Conservation (phyloP, 1,140 invertebrate genomes). For the Drosophila miranda region DNA sequence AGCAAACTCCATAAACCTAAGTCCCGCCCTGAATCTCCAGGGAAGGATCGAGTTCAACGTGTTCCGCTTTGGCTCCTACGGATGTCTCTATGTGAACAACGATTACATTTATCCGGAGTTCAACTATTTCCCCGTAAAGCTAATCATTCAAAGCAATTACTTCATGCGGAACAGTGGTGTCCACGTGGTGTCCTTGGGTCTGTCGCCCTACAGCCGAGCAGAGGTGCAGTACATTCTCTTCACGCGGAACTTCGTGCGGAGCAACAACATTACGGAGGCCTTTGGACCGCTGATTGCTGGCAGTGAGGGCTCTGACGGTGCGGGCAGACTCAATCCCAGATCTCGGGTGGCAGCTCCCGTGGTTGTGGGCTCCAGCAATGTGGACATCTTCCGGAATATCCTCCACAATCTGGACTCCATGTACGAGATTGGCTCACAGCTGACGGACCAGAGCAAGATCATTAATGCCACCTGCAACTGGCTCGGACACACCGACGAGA, state of each 20-base stretch:
- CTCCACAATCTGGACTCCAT: conserved; percentile 93
- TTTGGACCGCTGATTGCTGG: conserved; percentile 87
- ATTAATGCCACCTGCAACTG: conserved; percentile 98
- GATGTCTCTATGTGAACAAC: conserved; percentile 94
- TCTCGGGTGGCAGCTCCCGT: conserved; percentile 94
- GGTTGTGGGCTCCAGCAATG: conserved; percentile 95
- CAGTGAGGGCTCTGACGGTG: conserved; percentile 83
- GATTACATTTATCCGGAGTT: conserved; percentile 87
- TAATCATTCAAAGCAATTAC: conserved; percentile 93
- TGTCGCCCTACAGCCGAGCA: conserved; percentile 91
- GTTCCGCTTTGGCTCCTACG: conserved; percentile 91
- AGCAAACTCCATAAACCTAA: conserved; percentile 89
- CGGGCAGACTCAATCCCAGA: conserved; percentile 88
- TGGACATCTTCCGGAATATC: conserved; percentile 94
- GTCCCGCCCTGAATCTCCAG: conserved; percentile 92
- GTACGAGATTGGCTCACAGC: conserved; percentile 97
- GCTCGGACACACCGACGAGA: conserved; percentile 91
- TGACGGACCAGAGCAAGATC: conserved; percentile 96
- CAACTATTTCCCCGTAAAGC: conserved; percentile 86
- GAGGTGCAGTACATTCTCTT: conserved; percentile 91
- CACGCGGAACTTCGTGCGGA: conserved; percentile 93
- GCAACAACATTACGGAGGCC: conserved; percentile 94
- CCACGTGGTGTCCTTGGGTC: conserved; percentile 93
- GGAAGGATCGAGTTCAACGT: conserved; percentile 93
- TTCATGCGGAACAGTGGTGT: conserved; percentile 93